phyloP scores from a whole-genome alignment of 2,888 invertebrate genomes.

The Agrotis segetum region DNA sequence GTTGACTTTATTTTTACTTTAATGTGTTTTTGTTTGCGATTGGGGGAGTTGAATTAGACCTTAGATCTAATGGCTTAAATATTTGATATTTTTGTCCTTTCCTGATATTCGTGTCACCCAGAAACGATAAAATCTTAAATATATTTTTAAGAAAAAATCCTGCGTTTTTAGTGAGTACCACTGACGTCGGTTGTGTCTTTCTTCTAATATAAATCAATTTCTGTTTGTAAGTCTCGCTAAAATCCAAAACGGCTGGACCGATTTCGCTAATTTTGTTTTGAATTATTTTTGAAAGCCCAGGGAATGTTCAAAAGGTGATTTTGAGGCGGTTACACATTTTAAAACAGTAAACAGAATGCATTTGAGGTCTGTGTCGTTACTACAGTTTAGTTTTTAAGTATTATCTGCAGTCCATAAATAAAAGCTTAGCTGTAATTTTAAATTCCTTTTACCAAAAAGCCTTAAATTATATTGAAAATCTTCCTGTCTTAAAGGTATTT shows the following conservation, averaged over 20 bases:
- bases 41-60: neutral
- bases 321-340: no score
- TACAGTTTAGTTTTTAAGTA: no score
- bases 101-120: neutral
- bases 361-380: no score
- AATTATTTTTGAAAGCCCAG: no score
- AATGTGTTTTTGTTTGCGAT: constrained; percentile 41
- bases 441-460: neutral
- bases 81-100: constrained; percentile 1
- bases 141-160: neutral
- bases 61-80: neutral
- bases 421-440: neutral
- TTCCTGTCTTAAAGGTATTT: constrained; percentile 9
- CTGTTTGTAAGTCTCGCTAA: no score
- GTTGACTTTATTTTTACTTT: constrained; percentile 25
- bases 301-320: no score
- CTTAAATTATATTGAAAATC: constrained; percentile 2
- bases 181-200: no score
- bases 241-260: no score
- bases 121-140: neutral
- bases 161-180: neutral
- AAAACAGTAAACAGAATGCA: no score
- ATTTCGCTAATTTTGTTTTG: no score
- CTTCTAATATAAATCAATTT: no score
- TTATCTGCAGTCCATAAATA: no score